Percentiles rank a stretch among this genome's conserved stretches.
These are phyloP conservation scores for Atractosteus spatula DNA, from an alignment of 2,113 vertebrate genomes.

Conservation along the genomic window DNA sequence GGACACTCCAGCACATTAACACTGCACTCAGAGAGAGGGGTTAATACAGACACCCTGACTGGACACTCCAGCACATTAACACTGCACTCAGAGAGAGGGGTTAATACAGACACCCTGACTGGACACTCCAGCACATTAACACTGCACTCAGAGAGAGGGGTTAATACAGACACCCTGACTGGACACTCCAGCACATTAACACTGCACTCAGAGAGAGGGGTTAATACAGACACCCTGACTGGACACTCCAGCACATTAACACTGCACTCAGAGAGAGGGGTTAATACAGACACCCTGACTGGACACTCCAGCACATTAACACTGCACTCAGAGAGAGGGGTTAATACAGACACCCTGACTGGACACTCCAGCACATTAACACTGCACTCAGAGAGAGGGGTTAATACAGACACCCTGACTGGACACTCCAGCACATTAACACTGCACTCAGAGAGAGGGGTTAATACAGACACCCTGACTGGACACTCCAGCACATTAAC, in stretches of 20 bases:
- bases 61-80: too few species aligned
- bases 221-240: not conserved
- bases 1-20: too few species aligned
- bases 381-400: too few species aligned
- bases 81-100: not conserved
- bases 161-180: too few species aligned
- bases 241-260: not conserved
- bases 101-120: not conserved
- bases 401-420: too few species aligned
- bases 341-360: not conserved
- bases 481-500: too few species aligned
- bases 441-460: constrained; percentile 6
- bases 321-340: not conserved
- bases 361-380: not conserved
- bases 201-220: not conserved
- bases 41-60: too few species aligned
- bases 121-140: not conserved
- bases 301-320: not conserved
- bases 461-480: too few species aligned
- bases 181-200: not conserved
- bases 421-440: too few species aligned
- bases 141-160: too few species aligned
- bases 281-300: not conserved
- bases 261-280: not conserved
- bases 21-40: constrained; percentile 6